phyloP scores from a whole-genome alignment of 2,888 invertebrate genomes.

The Protonemura montana region DNA sequence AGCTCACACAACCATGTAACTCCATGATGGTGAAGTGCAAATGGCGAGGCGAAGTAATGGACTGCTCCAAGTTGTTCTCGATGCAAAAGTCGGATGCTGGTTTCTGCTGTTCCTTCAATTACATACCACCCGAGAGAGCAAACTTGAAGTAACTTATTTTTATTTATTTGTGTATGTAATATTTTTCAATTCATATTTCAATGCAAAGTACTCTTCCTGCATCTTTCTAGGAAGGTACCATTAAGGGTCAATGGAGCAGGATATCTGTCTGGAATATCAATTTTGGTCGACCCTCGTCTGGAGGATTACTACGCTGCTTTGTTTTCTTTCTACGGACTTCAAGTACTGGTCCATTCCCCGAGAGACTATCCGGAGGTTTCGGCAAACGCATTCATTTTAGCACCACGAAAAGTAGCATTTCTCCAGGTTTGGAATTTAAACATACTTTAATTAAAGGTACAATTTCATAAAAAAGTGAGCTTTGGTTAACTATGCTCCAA shows the following conservation, averaged over 20 bases:
- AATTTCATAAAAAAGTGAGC: too few species aligned
- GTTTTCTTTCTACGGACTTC: conserved; percentile 49
- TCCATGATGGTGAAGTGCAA: conserved; percentile 49
- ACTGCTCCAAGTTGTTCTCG: conserved; percentile 46
- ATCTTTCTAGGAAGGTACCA: conserved; percentile 27
- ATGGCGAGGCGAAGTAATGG: conserved; percentile 48
- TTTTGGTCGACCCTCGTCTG: conserved; percentile 49
- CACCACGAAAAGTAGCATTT: conserved; percentile 46
- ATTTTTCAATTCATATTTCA: background rate
- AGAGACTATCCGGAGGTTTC: conserved; percentile 48
- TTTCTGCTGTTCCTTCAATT: conserved; percentile 51
- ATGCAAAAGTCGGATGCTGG: conserved; percentile 49
- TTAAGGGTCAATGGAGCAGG: conserved; percentile 48
- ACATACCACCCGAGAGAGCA: conserved; percentile 43
- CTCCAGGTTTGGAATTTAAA: background rate
- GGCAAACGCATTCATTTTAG: conserved; percentile 46
- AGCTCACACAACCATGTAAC: conserved; percentile 49
- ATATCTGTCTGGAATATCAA: conserved; percentile 47
- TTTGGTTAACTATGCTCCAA: too few species aligned
- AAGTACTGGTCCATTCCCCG: conserved; percentile 48
- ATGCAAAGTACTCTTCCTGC: background rate
- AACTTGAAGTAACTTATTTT: conserved; percentile 14
- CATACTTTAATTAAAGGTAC: background rate
- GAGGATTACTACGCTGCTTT: conserved; percentile 50
- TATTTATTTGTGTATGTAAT: background rate